Evolutionary conservation across 1,140 invertebrate genomes (phyloP).

Genomic region (Drosophila auraria): DNA sequence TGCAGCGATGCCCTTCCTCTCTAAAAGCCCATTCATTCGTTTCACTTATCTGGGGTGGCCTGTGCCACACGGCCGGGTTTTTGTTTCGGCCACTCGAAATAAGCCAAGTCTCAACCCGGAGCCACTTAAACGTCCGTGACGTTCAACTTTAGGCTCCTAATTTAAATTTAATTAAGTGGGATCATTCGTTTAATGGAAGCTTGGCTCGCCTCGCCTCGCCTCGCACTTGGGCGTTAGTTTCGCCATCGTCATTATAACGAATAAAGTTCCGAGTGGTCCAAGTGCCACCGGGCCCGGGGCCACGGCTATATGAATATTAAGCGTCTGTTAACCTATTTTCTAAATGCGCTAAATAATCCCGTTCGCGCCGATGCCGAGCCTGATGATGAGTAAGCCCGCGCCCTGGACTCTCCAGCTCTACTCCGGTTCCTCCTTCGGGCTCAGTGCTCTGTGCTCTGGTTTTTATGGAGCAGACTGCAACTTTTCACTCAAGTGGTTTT

Average conservation of each 20-base stretch:
- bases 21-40: conserved; percentile 77
- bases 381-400: conserved; percentile 51
- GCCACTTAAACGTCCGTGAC: conserved; percentile 66
- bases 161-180: conserved; percentile 83
- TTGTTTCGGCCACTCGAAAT: conserved; percentile 18
- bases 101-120: conserved; percentile 23
- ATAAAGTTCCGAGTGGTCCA: conserved; percentile 64
- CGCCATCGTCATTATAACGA: conserved; percentile 76
- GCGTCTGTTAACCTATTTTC: conserved; percentile 81
- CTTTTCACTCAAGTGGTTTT: conserved; percentile 58
- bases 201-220: neutral
- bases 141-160: conserved; percentile 81
- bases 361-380: conserved; percentile 27
- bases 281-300: conserved; percentile 21
- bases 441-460: conserved; percentile 25
- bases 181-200: conserved; percentile 65
- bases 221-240: conserved; percentile 61
- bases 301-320: conserved; percentile 74
- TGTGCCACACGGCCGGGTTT: conserved; percentile 21
- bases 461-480: conserved; percentile 62
- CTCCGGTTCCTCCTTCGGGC: neutral
- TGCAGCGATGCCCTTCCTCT: conserved; percentile 6
- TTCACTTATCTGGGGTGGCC: conserved; percentile 68
- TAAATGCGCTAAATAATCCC: conserved; percentile 67
- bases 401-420: conserved; percentile 1